A percentile compares a stretch with the other conserved stretches of the same genome.
Evolutionary conservation across 2,888 invertebrate genomes (phyloP).

Genomic region (Yponomeuta evonymella): DNA sequence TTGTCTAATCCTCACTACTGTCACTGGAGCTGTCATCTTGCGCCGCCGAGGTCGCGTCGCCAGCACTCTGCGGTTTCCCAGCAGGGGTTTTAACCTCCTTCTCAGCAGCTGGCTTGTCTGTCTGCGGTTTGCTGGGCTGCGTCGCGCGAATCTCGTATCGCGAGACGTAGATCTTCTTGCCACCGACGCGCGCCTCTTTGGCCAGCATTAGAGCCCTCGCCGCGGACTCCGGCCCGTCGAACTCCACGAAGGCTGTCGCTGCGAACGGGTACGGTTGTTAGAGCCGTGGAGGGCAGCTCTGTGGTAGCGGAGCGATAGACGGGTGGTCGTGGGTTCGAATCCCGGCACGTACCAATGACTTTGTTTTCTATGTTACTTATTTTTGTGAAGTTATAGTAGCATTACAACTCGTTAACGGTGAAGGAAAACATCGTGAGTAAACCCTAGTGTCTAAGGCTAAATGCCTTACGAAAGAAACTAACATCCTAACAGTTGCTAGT

Average conservation of each 20-base stretch:
- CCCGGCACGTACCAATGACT: too few species aligned
- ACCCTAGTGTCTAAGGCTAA: too few species aligned
- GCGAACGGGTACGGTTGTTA: slow-evolving; percentile 16
- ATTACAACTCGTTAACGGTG: too few species aligned
- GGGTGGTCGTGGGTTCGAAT: too few species aligned
- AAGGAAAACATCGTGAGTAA: too few species aligned
- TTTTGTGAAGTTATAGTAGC: too few species aligned
- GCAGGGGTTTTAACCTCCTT: neutral
- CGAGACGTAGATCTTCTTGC: slow-evolving; percentile 47
- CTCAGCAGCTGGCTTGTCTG: neutral
- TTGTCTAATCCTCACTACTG: neutral
- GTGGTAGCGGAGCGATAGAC: too few species aligned
- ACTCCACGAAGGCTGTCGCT: slow-evolving; percentile 59
- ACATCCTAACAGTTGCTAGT: too few species aligned
- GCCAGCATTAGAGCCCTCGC: slow-evolving; percentile 42
- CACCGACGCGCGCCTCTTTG: slow-evolving; percentile 38
- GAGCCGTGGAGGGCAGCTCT: neutral
- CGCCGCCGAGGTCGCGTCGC: neutral
- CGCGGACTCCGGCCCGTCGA: slow-evolving; percentile 52
- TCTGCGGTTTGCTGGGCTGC: slow-evolving; percentile 29
- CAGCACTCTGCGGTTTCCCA: neutral
- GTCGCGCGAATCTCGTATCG: slow-evolving; percentile 37
- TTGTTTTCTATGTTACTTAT: too few species aligned
- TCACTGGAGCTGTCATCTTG: neutral
- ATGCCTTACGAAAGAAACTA: too few species aligned